These are phyloP conservation scores for Sebastes trivittatus DNA, from an alignment of 2,797 vertebrate species.

Conservation along the genomic window DNA sequence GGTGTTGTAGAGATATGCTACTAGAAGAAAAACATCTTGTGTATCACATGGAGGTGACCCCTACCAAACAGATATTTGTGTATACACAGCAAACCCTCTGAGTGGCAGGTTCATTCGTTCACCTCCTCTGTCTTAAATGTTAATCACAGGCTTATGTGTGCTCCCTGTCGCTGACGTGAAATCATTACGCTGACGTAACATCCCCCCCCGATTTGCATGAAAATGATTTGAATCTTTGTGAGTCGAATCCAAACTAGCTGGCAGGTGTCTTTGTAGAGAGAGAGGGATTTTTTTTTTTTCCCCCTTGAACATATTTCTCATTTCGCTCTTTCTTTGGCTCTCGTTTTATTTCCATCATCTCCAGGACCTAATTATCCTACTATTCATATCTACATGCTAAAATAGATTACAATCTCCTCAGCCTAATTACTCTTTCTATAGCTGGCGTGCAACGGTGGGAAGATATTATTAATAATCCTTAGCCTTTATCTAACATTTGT, in stretches of 20 bases:
- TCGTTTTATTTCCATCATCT: conserved; percentile 45
- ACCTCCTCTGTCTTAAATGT: conserved; percentile 17
- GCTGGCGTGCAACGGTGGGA: conserved; percentile 50
- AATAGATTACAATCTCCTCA: conserved; percentile 74
- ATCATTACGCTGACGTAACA: not conserved
- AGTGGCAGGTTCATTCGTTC: not conserved
- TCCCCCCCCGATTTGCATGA: conserved; percentile 32
- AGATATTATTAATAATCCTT: conserved; percentile 51
- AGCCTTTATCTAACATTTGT: conserved; percentile 20
- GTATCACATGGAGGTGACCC: not conserved
- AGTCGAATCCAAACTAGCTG: conserved; percentile 1
- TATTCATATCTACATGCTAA: conserved; percentile 67
- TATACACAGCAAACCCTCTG: not conserved
- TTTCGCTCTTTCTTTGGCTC: conserved; percentile 46
- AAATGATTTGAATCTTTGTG: conserved; percentile 29
- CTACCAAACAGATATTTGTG: not conserved
- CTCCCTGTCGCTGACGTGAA: not conserved
- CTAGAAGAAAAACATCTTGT: not conserved
- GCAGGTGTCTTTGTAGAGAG: conserved; percentile 3
- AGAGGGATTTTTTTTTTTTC: not conserved
- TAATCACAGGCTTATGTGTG: not conserved
- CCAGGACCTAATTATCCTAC: conserved; percentile 63
- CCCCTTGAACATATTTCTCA: conserved; percentile 15
- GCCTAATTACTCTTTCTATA: conserved; percentile 68
- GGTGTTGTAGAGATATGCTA: not conserved